Percentiles rank a stretch among this genome's conserved stretches.
These are phyloP conservation scores for Acipenser transmontanus DNA, from an alignment of 2,797 vertebrate genomes.

Conservation along the genomic window DNA sequence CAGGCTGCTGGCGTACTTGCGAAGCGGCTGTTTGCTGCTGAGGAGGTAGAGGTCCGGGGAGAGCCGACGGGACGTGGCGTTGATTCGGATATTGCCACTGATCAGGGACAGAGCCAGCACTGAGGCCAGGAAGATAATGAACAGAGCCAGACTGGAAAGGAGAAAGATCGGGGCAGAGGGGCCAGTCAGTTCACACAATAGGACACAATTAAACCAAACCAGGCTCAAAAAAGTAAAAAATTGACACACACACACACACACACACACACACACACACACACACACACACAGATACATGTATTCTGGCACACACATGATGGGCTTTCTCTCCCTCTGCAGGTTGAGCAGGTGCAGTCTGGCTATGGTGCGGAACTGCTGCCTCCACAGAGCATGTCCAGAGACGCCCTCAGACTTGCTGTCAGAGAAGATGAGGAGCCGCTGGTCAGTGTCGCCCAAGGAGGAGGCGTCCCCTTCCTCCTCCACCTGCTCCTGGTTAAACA, in stretches of 20 bases:
- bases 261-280: constrained; percentile 9
- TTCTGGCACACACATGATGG: constrained; percentile 33
- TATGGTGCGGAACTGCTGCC: constrained; percentile 74
- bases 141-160: constrained; percentile 61
- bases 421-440: constrained; percentile 50
- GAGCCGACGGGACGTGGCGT: constrained; percentile 55
- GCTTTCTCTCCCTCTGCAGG: constrained; percentile 66
- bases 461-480: constrained; percentile 42
- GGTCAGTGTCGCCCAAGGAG: constrained; percentile 48
- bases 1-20: constrained; percentile 58
- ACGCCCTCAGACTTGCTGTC: constrained; percentile 31
- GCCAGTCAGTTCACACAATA: neutral
- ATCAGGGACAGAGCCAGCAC: constrained; percentile 63
- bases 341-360: constrained; percentile 73
- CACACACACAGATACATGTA: constrained; percentile 64
- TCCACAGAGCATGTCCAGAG: constrained; percentile 63
- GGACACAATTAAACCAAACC: neutral
- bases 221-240: neutral
- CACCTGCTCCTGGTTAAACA: constrained; percentile 46
- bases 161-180: constrained; percentile 20
- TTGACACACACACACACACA: neutral
- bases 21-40: constrained; percentile 43
- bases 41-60: constrained; percentile 64
- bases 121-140: constrained; percentile 53
- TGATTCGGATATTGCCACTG: constrained; percentile 50